Evolutionary conservation across 2,888 invertebrate genomes (phyloP).

Genomic region (Campaea margaritaria): DNA sequence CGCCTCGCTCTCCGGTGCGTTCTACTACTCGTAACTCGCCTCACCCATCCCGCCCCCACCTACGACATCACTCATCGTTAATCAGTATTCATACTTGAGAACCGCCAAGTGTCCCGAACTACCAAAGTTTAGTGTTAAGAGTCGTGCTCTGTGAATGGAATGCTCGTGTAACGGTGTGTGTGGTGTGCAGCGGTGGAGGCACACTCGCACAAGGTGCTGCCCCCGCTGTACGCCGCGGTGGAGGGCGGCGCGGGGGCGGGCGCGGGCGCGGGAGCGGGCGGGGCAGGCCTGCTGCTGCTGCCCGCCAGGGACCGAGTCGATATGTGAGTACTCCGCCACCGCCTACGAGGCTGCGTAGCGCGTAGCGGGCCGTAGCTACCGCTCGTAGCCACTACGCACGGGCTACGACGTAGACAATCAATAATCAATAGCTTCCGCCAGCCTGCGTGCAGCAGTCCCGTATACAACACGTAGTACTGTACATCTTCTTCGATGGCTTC

Average conservation of each 20-base stretch:
- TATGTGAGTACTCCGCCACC: constrained; percentile 62
- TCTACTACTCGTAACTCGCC: constrained; percentile 35
- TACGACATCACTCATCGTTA: background rate
- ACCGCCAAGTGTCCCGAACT: background rate
- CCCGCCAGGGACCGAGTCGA: constrained; percentile 60
- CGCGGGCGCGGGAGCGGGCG: constrained; percentile 42
- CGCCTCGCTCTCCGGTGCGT: constrained; percentile 70
- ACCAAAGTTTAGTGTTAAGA: constrained; percentile 15
- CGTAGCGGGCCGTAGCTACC: constrained; percentile 21
- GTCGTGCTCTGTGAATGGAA: constrained; percentile 26
- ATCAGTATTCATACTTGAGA: background rate
- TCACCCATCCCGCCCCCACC: background rate
- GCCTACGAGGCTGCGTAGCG: constrained; percentile 15
- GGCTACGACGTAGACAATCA: constrained; percentile 15
- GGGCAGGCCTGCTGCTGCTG: constrained; percentile 57
- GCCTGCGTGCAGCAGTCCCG: background rate
- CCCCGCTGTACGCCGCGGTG: constrained; percentile 79
- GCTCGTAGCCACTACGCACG: constrained; percentile 28
- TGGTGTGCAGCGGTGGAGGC: constrained; percentile 72
- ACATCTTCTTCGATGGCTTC: background rate
- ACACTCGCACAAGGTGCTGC: constrained; percentile 77
- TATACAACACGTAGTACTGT: too few relatives aligned
- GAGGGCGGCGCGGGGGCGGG: constrained; percentile 56
- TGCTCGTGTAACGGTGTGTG: constrained; percentile 53
- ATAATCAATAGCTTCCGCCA: background rate